Base-by-base conservation (phyloP, 2,113 vertebrate genomes). In the Clarias magur region DNA sequence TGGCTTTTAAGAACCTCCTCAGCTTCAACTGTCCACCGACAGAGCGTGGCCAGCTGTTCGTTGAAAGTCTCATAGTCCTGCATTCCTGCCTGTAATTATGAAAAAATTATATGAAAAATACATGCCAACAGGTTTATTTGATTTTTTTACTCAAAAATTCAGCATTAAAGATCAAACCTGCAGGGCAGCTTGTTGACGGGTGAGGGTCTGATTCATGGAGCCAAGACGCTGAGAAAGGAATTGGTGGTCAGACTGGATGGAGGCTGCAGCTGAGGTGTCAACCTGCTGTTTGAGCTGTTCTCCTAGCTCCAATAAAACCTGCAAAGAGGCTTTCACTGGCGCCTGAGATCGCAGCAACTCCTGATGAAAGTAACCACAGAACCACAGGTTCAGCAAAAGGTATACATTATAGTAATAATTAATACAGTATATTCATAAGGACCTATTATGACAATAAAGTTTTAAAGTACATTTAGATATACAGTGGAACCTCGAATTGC, bases 271-370 rank as follows among this genome's bases (percentile, higher is more conserved):
- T 2, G 97, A 97, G 57, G 95, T 92, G 75, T 98, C 97, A 89
- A 99, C 97, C 87, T 97, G 97, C 87, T 96, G 96, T 89, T 97
- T 98, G 56, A 99, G 95, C 87, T 99, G 96, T 57, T 97, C 97
- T 62, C 97, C 98, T 54, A 99, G 91, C 82, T 99, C 96, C 3
- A 92, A 94, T 38, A 99, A 96, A 79, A 97, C 93, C 67, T 95
- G 92, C n/a, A 99, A 93, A 9, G 97, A 98, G 23, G 96, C 96
- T 89, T 95, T 96, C 0, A 95, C 92, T 0, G 95, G 89, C 84
- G 92, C 94, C 76, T 97, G 94, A 34, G 94, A 94, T 2, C 88
- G 93, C 62, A 98, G 95, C 68, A 97, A 88, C 67, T 96, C 97
- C 98, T 99, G 89, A 2, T 34, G 17, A 83, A 34, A 84, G 88